A percentile compares a stretch with the other conserved stretches of the same genome.
phyloP scores from a whole-genome alignment of 2,888 invertebrate genomes.

The Morpho achilles region DNA sequence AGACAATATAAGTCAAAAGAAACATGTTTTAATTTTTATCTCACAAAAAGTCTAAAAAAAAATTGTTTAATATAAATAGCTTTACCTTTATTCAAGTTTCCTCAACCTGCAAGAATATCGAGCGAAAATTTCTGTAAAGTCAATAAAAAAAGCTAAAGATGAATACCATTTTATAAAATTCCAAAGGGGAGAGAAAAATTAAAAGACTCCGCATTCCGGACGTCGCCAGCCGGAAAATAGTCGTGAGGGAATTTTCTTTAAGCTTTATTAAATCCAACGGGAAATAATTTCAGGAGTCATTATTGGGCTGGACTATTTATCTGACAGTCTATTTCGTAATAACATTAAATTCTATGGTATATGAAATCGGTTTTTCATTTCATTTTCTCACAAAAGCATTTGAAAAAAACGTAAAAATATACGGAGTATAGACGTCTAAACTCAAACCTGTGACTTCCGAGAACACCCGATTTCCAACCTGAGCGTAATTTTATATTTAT shows the following conservation, averaged over 20 bases:
- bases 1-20: not conserved
- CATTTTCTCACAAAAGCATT: too few relatives aligned
- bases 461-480: too few relatives aligned
- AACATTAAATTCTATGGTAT: constrained; percentile 6
- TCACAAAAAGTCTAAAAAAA: too few relatives aligned
- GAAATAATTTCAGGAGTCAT: constrained; percentile 23
- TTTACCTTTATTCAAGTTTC: too few relatives aligned
- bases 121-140: constrained; percentile 8
- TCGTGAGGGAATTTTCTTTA: constrained; percentile 23
- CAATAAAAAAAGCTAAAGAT: constrained; percentile 20
- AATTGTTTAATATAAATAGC: too few relatives aligned
- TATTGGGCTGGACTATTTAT: constrained; percentile 17
- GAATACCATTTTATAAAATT: constrained; percentile 26
- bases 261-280: constrained; percentile 28
- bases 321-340: constrained; percentile 2
- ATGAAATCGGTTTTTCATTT: not conserved
- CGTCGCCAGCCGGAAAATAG: constrained; percentile 22
- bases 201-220: constrained; percentile 24
- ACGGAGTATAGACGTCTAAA: too few relatives aligned
- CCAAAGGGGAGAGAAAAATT: constrained; percentile 24
- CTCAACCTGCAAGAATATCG: too few relatives aligned
- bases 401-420: too few relatives aligned
- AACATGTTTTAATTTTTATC: too few relatives aligned
- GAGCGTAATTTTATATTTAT: too few relatives aligned
- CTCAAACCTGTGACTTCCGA: too few relatives aligned